phyloP scores from a whole-genome alignment of 23 tunicate species.

The Halocynthia roretzi region DNA sequence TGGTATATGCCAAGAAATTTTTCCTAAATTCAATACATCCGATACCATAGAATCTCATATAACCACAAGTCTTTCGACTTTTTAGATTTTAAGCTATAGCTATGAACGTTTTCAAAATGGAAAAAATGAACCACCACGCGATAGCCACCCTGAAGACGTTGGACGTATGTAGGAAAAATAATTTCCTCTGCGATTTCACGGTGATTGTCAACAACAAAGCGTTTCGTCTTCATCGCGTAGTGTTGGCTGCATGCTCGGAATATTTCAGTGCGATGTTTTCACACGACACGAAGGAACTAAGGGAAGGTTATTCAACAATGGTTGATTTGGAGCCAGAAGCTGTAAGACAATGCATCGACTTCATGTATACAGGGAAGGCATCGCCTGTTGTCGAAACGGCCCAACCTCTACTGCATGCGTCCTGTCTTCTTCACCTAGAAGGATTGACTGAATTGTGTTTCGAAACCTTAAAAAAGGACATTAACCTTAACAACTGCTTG shows the following conservation, averaged over 20 bases:
- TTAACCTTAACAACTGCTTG: neutral
- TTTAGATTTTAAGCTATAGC: no score
- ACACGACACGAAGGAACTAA: neutral
- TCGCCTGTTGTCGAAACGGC: neutral
- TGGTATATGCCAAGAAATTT: no score
- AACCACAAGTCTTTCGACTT: no score
- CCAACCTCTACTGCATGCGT: neutral
- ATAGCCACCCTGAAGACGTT: neutral
- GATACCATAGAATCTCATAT: no score
- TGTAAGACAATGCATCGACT: constrained; percentile 5
- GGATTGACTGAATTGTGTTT: constrained; percentile 8
- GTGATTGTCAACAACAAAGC: constrained; percentile 3
- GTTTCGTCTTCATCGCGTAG: constrained; percentile 4
- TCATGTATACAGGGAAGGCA: constrained; percentile 7
- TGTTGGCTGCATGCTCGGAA: constrained; percentile 5
- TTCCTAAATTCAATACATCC: no score
- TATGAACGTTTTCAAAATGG: neutral
- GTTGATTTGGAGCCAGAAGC: constrained; percentile 1
- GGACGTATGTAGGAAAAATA: neutral
- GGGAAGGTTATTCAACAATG: constrained; percentile 5
- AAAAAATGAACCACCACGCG: constrained; percentile 3
- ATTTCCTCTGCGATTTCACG: constrained; percentile 3
- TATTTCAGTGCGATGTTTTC: constrained; percentile 4
- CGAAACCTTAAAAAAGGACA: neutral
- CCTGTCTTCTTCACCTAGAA: neutral